phyloP scores from a whole-genome alignment of 2,888 invertebrate genomes.

The Drosophila stalkeri region DNA sequence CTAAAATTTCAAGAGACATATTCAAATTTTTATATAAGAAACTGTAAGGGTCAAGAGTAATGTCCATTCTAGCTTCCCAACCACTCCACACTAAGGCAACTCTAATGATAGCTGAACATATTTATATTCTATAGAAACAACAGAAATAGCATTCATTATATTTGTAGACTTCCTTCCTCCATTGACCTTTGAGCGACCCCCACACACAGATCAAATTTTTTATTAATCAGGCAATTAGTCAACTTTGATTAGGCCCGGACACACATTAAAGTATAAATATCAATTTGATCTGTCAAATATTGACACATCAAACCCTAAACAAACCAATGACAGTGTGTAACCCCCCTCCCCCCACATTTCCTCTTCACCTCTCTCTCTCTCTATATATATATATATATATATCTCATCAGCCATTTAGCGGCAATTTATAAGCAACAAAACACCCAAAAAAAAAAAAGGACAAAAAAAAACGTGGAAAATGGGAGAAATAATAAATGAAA shows the following conservation, averaged over 20 bases:
- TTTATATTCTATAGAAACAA: background rate
- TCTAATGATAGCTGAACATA: background rate
- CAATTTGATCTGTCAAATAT: slow-evolving; percentile 83
- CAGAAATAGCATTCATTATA: too few species aligned
- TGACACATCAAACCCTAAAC: slow-evolving; percentile 84
- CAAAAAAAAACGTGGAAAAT: slow-evolving; percentile 61
- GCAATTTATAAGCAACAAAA: slow-evolving; percentile 80
- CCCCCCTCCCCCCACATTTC: slow-evolving; percentile 34
- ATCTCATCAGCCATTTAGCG: slow-evolving; percentile 65
- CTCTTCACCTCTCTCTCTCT: background rate
- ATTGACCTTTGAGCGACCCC: slow-evolving; percentile 39
- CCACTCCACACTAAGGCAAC: background rate
- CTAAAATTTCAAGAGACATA: background rate
- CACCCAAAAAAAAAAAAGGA: slow-evolving; percentile 65
- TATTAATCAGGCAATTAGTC: slow-evolving; percentile 74
- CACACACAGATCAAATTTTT: slow-evolving; percentile 31
- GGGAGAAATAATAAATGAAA: slow-evolving; percentile 76
- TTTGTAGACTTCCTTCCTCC: background rate
- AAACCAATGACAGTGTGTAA: slow-evolving; percentile 80
- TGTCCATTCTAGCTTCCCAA: background rate
- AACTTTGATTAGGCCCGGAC: slow-evolving; percentile 55
- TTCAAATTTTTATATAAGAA: background rate
- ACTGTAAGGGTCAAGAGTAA: too few species aligned
- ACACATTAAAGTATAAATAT: slow-evolving; percentile 76
- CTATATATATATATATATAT: background rate